Base-by-base conservation (phyloP, 2,888 invertebrate species). In the Tupiocoris notatus region DNA sequence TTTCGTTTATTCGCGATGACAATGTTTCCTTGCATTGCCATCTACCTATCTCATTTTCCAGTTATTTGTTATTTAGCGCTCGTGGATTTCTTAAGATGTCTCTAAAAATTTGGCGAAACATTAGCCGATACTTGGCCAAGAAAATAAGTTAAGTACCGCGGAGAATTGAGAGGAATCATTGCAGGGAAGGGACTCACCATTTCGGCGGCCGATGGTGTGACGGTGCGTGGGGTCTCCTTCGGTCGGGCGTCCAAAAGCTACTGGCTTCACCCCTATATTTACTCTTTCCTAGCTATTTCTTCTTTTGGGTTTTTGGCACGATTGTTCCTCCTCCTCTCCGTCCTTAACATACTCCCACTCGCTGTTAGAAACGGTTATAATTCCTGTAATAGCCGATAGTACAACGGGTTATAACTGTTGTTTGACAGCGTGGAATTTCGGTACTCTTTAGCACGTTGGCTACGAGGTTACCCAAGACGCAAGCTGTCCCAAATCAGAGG, bases 391-490 rank as follows among this genome's bases (percentile, higher is more conserved):
- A 76, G 76, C 64, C 62, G 63, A 76, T 76, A 62, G 22, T 75
- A 78, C 78, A 78, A 78, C 78, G 78, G 77, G 57, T 77, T 78
- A 77, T 78, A 78, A 75, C 39, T 21, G 39, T 39, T 39, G 39
- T 39, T 39, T 39, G 39, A 39, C 39, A 39, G 39, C 39, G 39
- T 7, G 39, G 39, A 39, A 39, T 39, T 39, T n/a, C n/a, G n/a
- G n/a, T n/a, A n/a, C n/a, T n/a, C n/a, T n/a, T n/a, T n/a, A n/a
- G n/a, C n/a, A n/a, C n/a, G n/a, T n/a, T n/a, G n/a, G n/a, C n/a
- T n/a, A n/a, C n/a, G n/a, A n/a, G n/a, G n/a, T n/a, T n/a, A n/a
- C n/a, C n/a, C n/a, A n/a, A n/a, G n/a, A n/a, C n/a, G n/a, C n/a
- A n/a, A n/a, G n/a, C n/a, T n/a, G n/a, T n/a, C n/a, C n/a, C n/a